Evolutionary conservation across 2,888 invertebrate genomes (phyloP), one percentile per base, ranked within the genome.

Genomic region (Mythimna vitellina): DNA sequence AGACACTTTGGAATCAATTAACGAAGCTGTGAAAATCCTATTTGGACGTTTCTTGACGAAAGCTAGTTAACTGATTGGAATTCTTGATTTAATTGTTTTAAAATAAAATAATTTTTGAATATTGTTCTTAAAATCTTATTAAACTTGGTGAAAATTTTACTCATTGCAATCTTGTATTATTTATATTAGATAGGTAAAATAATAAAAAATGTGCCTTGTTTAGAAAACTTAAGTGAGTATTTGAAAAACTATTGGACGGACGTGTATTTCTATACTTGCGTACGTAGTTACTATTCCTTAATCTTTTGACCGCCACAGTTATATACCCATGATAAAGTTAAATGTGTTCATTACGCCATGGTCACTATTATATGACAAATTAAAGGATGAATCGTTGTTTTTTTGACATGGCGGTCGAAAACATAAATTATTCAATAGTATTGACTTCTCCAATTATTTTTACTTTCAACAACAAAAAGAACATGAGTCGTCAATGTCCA

Each of bases 11-110:
- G 42, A 62, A 65, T 63, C 61, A 70, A 80, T 70, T 75, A 73
- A 82, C 69, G 49, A 20, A 65, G 57, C 58, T 66, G 61, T 57
- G 72, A 68, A 81, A 80, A 73, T 56, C 22, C 22, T 65, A 58
- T 65, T 66, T 54, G 17, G 60, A 65, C 54, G 38, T 58, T 65
- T 53, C 32, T 29, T 49, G 74, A 62, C 58, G 9, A 65, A 60
- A 64, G 42, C 56, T 49, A 3, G 6, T 8, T 7, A 49, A 17
- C 20, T 64, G 32, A 66, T 66, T 69, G n/a, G 46, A 69, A 75
- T 71, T 69, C 49, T 70, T 65, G n/a, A 22, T 61, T 75, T 61
- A 54, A 9, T 3, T 10, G 32, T 76, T 67, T 73, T 67, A 64
- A 73, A 51, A n/a, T 22, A 54, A 14, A 22, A 14, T 54, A 25